Percentiles rank a stretch among this genome's conserved stretches.
Evolutionary conservation across 2,888 invertebrate genomes (phyloP).

Genomic region (Pollenia griseotomentosa): DNA sequence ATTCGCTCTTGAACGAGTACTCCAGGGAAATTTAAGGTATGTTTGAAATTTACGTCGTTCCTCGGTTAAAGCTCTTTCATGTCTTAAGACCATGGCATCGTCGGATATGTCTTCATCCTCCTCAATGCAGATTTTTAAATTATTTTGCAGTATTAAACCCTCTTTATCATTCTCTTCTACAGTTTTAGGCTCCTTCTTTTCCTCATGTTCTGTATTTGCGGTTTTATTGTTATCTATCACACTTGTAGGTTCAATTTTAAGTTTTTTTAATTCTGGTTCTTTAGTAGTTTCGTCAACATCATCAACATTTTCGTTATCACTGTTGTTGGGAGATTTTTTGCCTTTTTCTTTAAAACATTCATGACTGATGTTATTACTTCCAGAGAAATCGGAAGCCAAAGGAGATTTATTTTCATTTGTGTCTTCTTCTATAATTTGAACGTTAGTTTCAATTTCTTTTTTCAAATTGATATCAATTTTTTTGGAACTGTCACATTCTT

Average conservation of each 20-base stretch:
- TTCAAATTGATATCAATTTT: conserved; percentile 12
- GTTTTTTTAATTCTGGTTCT: conserved; percentile 68
- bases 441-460: neutral
- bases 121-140: conserved; percentile 36
- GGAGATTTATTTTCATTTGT: conserved; percentile 21
- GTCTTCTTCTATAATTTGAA: neutral
- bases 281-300: conserved; percentile 7
- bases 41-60: conserved; percentile 89
- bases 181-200: conserved; percentile 1
- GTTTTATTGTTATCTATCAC: conserved; percentile 27
- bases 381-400: neutral
- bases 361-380: neutral
- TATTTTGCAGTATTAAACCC: conserved; percentile 38
- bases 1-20: conserved; percentile 86
- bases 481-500: conserved; percentile 51
- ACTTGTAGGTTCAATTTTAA: conserved; percentile 63
- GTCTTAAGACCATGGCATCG: conserved; percentile 88
- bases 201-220: neutral
- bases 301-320: conserved; percentile 23
- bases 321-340: neutral
- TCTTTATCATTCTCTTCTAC: neutral
- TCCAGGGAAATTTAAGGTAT: conserved; percentile 84
- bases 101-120: conserved; percentile 91
- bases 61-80: conserved; percentile 87
- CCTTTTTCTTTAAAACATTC: conserved; percentile 25